Base-by-base conservation (phyloP, 1,140 invertebrate species). In the Myzus persicae region DNA sequence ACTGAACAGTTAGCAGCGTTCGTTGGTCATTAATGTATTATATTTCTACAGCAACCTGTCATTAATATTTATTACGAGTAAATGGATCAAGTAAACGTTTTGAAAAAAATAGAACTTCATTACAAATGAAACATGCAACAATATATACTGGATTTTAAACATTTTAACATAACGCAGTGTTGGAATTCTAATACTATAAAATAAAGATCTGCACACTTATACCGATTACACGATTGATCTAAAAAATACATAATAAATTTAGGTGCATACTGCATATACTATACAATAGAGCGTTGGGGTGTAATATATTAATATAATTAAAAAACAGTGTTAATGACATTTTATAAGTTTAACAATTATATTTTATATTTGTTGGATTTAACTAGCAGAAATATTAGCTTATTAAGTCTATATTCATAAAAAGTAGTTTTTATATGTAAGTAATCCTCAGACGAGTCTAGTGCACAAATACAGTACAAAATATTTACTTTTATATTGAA, bases 71-170 rank as follows among this genome's bases (percentile, higher is more conserved):
- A 76, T 76, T 76, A 76, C 59, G 18, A 76, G 31, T 76, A n/a
- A 76, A 76, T n/a, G 31, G 59, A 76, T 76, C 59, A 76, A n/a
- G 59, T 76, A n/a, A 76, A 76, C 31, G 36, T n/a, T 76, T 76
- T 67, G 31, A 67, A 76, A 67, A 76, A n/a, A n/a, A 76, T 51
- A 76, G n/a, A n/a, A 76, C 59, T 76, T 76, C 59, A 76, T 76
- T 76, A 76, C 14, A 67, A 67, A 67, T n/a, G n/a, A n/a, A 76
- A 76, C 14, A n/a, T 4, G 1, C 3, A 59, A n/a, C 31, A n/a
- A n/a, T 67, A 11, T 59, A 76, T 67, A n/a, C n/a, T n/a, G 31
- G 18, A n/a, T 8, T n/a, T 76, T n/a, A 18, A 67, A n/a, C 31
- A 76, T 76, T 76, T 76, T 6, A 76, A 4, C 14, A 76, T n/a